Base-by-base conservation (phyloP, 1,140 invertebrate species). In the Hycleus phaleratus region DNA sequence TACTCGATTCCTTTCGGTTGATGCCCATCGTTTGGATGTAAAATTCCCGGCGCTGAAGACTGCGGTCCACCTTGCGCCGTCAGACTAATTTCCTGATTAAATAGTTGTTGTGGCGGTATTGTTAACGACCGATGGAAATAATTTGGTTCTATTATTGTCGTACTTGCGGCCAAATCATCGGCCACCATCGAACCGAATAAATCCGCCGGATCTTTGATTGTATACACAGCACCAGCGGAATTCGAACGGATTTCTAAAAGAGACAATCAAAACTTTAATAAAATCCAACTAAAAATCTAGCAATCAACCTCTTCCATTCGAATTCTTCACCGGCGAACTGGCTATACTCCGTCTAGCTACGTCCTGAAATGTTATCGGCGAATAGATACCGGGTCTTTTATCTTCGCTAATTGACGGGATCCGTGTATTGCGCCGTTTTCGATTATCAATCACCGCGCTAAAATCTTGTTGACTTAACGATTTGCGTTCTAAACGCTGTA, bases 361-460 rank as follows among this genome's bases (percentile, higher is more conserved):
- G 68, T 91, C 90, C 65, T 91, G 85, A 61, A 91, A 90, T 0
- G 87, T 91, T 38, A 92, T 87, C 0, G 90, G 90, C 0, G 88
- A 91, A 73, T 92, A 92, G 49, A 85, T 85, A 25, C 83, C 50
- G 71, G 75, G 25, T 54, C 71, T 8, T 60, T 61, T 40, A 50
- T 67, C 73, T 46, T 49, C 55, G 10, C 11, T 42, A 42, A 42
- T 11, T 10, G 40, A 42, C 2, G 11, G 32, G 7, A 32, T 32
- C 7, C 40, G 9, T 42, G 4, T n/a, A 4, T 42, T 10, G 40
- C 10, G 9, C 10, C 40, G 3, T 10, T 42, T 3, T 5, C 40
- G 9, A 9, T 8, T 42, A 8, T 32, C 32, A 42, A 42, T 42
- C 5, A 10, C 10, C 9, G 40, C 10, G 2, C 9, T 42, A 9